Evolutionary conservation across 2,888 invertebrate genomes (phyloP), one percentile per base, ranked within the genome.

Genomic region (Prosopocoilus inquinatus): DNA sequence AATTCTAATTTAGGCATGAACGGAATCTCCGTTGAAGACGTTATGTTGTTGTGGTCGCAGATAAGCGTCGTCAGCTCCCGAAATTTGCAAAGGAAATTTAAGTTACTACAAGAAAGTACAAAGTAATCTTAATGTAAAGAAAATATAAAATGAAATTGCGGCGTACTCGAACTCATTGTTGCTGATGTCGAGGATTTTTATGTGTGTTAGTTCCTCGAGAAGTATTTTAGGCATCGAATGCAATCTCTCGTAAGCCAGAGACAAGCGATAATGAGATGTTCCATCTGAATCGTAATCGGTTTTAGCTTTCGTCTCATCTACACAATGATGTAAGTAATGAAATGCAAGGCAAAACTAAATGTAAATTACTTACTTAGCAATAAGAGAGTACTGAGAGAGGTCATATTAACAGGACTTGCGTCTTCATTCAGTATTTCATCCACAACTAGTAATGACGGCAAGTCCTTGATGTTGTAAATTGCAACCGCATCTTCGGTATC

Each of bases 41-140:
- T 84, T 54, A 91, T 84, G 1, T 82, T 81, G 71, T 94, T 94
- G 65, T 88, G 86, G 74, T 94, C 94, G 62, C 91, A 81, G 64
- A 94, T 91, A 9, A 94, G 75, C 0, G 90, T 89, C 8, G 87
- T 86, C 53, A 94, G 74, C 55, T 84, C 81, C 55, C 83, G 85
- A 75, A 93, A 91, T 67, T 87, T 83, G 2, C 83, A 80, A 35
- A 94, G 73, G 67, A 89, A 89, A 59, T 88, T 84, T 50, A 93
- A 77, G 74, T 89, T 88, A 50, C 90, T 91, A 75, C 45, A 81
- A 81, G 7, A 45, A 12, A n/a, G n/a, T n/a, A n/a, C n/a, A n/a
- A 12, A 39, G 11, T 38, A 44, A 28, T 9, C 39, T 33, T 3
- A 44, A 13, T 5, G 7, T 4, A 15, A 2, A 4, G 4, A 57